A percentile compares a stretch with the other conserved stretches of the same genome.
These are phyloP conservation scores for Percina caprodes DNA, from an alignment of 2,113 vertebrate genomes.

Conservation along the genomic window DNA sequence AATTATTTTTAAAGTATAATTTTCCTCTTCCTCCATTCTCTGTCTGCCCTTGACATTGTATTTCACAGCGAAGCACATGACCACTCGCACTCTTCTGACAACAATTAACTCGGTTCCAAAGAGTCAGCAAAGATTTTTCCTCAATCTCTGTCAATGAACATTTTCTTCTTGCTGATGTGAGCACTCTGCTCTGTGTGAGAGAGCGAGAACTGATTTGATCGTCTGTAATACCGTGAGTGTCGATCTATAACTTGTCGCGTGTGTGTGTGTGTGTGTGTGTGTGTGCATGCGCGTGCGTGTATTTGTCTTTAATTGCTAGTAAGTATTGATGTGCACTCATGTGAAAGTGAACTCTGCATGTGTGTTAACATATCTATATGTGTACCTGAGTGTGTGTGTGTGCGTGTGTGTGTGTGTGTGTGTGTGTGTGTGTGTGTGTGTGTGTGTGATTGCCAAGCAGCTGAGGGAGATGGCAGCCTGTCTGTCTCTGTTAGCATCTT, in stretches of 20 bases:
- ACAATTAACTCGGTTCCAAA: slow-evolving; percentile 50
- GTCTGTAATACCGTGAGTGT: slow-evolving; percentile 27
- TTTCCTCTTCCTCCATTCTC: background rate
- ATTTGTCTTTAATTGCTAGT: no score
- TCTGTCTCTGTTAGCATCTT: slow-evolving; percentile 72
- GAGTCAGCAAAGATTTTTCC: slow-evolving; percentile 64
- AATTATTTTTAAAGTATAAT: background rate
- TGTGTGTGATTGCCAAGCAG: slow-evolving; percentile 51
- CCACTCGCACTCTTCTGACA: slow-evolving; percentile 30
- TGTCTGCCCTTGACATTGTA: background rate
- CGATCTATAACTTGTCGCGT: background rate
- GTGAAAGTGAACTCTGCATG: no score
- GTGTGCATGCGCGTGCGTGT: background rate
- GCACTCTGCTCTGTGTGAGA: slow-evolving; percentile 43
- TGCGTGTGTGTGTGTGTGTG: slow-evolving; percentile 5
- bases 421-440: background rate
- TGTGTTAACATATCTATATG: no score
- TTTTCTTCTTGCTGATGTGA: slow-evolving; percentile 61
- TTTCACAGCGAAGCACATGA: background rate
- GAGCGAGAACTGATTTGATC: slow-evolving; percentile 42
- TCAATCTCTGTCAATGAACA: slow-evolving; percentile 35
- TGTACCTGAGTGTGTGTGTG: background rate
- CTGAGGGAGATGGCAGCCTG: slow-evolving; percentile 71
- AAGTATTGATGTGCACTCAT: no score
- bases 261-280: slow-evolving; percentile 15